These are phyloP conservation scores for Apostichopus californicus DNA, from an alignment of 35 echinoderm and acorn worm species.

Conservation along the genomic window DNA sequence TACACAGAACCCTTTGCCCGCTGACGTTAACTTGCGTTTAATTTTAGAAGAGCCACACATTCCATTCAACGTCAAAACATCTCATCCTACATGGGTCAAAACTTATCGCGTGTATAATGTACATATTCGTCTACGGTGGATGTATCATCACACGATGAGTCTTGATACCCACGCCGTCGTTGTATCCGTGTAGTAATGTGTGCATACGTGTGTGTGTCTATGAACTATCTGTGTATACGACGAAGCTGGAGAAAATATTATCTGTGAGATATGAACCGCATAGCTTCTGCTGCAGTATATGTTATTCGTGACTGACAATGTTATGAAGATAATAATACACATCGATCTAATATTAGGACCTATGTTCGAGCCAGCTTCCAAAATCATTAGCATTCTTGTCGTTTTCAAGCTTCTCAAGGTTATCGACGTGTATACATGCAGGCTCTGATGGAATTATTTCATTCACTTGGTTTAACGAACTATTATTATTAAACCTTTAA, in stretches of 20 bases:
- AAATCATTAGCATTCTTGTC: too few species aligned
- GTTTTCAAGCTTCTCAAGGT: too few species aligned
- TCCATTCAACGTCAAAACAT: background rate
- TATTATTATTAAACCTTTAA: too few species aligned
- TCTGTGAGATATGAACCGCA: background rate
- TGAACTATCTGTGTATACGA: background rate
- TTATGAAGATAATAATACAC: background rate
- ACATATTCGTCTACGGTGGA: background rate
- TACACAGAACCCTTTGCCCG: background rate
- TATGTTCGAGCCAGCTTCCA: too few species aligned
- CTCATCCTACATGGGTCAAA: background rate
- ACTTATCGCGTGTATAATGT: background rate
- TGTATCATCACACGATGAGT: background rate
- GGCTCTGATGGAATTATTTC: too few species aligned
- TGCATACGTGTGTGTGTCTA: background rate
- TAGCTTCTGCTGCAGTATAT: background rate
- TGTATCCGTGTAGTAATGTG: background rate
- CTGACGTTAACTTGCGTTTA: slow-evolving; percentile 12
- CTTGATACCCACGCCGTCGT: background rate
- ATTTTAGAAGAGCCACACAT: slow-evolving; percentile 7
- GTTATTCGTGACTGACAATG: background rate
- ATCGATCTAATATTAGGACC: too few species aligned
- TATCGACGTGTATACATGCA: too few species aligned
- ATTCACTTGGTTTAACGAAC: too few species aligned
- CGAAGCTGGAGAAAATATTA: background rate